Evolutionary conservation across 2,113 vertebrate genomes (phyloP), one percentile per base, ranked within the genome.

Genomic region (Junco hyemalis): DNA sequence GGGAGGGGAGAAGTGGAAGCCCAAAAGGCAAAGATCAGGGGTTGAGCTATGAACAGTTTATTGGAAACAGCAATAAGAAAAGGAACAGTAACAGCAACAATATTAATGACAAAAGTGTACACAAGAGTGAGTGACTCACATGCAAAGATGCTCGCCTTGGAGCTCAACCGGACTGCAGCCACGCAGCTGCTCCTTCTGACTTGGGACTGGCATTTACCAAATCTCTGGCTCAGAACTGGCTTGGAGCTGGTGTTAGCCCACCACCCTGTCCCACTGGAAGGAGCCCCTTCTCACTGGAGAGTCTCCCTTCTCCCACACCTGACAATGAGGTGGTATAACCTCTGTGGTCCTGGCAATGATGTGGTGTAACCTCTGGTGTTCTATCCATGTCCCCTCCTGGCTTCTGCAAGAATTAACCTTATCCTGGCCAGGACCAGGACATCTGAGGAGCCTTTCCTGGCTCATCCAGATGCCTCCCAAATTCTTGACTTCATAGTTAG

Each of bases 131-230:
- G 51, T 66, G 35, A 48, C 24, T 48, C 25, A 31, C 28, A 12
- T 70, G 35, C 14, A 42, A 22, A 66, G 57, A 17, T 66, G 35
- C 51, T 29, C 31, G 31, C 29, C 42, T 7, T 14, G 35, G 42
- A 85, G 35, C 31, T 76, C 4, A 5, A 13, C 12, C 24, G 19
- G 18, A 11, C 38, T 57, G 42, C 50, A 57, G 42, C 16, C 35
- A 13, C 0, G 0, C 19, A 48, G 47, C 29, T 2, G 2, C 42
- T 66, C 20, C 10, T 42, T 74, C 24, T 48, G n/a, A 15, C 42
- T 57, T 40, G 40, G n/a, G 12, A 9, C 69, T 0, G 0, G 18
- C 0, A 0, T 64, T 11, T 56, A 23, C 48, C 23, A 38, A 8
- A 51, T 61, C 24, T 61, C 12, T 0, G 7, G 33, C 68, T 42